Percentiles rank a stretch among this genome's conserved stretches.
Conservation (phyloP, 2,888 invertebrate genomes). For the Melinaea marsaeus region DNA sequence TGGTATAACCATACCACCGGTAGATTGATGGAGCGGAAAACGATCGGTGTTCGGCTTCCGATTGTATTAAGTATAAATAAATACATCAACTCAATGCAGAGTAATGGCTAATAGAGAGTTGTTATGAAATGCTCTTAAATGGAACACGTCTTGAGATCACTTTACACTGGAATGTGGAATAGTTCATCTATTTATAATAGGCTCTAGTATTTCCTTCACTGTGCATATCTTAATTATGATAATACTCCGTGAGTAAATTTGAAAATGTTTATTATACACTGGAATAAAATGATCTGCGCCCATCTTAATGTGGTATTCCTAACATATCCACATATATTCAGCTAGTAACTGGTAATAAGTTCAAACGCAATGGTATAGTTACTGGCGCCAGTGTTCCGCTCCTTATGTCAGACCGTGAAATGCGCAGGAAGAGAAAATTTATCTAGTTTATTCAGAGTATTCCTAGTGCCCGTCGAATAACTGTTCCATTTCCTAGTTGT, state of each 20-base stretch:
- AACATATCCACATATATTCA: slow-evolving; percentile 51
- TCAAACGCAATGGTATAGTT: slow-evolving; percentile 59
- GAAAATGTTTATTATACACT: too few species aligned
- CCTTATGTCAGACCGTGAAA: slow-evolving; percentile 33
- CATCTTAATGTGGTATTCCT: neutral
- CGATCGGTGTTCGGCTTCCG: slow-evolving; percentile 43
- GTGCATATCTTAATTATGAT: too few species aligned
- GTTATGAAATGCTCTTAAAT: slow-evolving; percentile 52
- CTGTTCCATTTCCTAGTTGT: too few species aligned
- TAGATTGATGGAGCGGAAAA: slow-evolving; percentile 45
- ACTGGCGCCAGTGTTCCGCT: slow-evolving; percentile 68
- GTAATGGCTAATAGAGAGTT: slow-evolving; percentile 49
- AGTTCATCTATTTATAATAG: neutral
- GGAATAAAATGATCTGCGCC: too few species aligned
- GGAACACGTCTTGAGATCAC: slow-evolving; percentile 16
- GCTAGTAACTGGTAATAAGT: slow-evolving; percentile 54
- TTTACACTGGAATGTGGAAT: slow-evolving; percentile 8
- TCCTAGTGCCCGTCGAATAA: slow-evolving; percentile 16
- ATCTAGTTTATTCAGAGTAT: slow-evolving; percentile 28
- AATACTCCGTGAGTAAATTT: too few species aligned
- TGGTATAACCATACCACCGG: slow-evolving; percentile 29
- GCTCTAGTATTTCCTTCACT: too few species aligned
- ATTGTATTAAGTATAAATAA: slow-evolving; percentile 49
- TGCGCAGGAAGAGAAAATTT: slow-evolving; percentile 31
- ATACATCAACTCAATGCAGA: slow-evolving; percentile 45